Conservation (phyloP, 2,113 vertebrate genomes). For the Channa maculata region DNA sequence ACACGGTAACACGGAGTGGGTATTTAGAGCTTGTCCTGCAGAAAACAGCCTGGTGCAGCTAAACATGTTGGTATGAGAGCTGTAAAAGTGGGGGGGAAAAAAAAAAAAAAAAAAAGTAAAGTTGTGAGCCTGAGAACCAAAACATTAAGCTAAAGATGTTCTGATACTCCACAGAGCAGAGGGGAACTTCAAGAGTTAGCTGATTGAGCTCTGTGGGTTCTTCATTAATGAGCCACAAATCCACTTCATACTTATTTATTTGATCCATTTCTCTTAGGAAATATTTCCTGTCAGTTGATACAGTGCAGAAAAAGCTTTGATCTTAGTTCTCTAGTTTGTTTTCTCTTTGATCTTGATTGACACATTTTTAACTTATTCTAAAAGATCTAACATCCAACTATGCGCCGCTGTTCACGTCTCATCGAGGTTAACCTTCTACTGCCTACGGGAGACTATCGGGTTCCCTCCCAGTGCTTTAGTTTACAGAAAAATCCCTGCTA, state of each 20-base stretch:
- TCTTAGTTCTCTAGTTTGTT: background rate
- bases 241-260: background rate
- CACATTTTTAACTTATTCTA: background rate
- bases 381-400: background rate
- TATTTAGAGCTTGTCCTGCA: background rate
- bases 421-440: background rate
- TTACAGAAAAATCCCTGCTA: constrained; percentile 1
- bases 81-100: background rate
- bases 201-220: background rate
- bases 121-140: background rate
- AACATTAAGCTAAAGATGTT: background rate
- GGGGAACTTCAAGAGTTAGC: too few species aligned
- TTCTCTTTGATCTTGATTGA: too few species aligned
- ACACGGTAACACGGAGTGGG: background rate
- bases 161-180: background rate
- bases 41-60: background rate
- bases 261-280: background rate
- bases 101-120: background rate
- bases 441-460: background rate
- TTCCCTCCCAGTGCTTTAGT: constrained; percentile 7
- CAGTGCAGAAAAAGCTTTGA: background rate
- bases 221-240: background rate
- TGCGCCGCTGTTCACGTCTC: background rate
- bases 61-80: background rate
- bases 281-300: background rate